phyloP scores from a whole-genome alignment of 1,140 invertebrate genomes.

The Drosophila tristis region DNA sequence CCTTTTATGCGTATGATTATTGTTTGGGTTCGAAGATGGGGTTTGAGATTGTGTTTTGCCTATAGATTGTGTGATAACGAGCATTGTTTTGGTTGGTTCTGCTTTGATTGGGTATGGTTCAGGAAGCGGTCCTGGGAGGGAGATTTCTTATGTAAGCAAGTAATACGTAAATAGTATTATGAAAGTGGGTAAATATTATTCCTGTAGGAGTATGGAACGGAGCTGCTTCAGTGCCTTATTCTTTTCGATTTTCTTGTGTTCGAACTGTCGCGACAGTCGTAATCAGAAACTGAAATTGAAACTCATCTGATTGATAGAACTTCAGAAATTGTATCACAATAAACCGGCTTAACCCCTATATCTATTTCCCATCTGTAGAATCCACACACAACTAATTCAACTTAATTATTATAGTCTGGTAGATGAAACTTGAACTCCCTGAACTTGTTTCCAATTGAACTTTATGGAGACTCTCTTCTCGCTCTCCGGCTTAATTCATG shows the following conservation, averaged over 20 bases:
- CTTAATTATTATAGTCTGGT: neutral
- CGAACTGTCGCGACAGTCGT: too few relatives aligned
- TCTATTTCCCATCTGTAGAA: too few relatives aligned
- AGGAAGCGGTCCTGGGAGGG: neutral
- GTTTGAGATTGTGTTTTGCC: slow-evolving; percentile 17
- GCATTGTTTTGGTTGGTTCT: slow-evolving; percentile 27
- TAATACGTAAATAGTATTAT: too few relatives aligned
- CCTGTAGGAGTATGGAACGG: too few relatives aligned
- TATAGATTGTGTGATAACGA: slow-evolving; percentile 25
- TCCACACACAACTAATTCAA: too few relatives aligned
- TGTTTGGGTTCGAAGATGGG: slow-evolving; percentile 21
- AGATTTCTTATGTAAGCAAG: too few relatives aligned
- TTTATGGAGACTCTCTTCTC: neutral
- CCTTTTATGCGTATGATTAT: slow-evolving; percentile 36
- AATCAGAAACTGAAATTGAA: neutral
- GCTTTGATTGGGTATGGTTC: slow-evolving; percentile 34
- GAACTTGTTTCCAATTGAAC: slow-evolving; percentile 15
- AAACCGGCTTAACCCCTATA: too few relatives aligned
- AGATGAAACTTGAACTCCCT: neutral
- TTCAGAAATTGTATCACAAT: too few relatives aligned
- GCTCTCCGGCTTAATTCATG: neutral
- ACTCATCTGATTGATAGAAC: neutral
- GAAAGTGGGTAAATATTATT: too few relatives aligned
- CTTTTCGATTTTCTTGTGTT: neutral
- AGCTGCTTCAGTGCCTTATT: too few relatives aligned